Evolutionary conservation across 1,140 invertebrate species (phyloP), one percentile per base, ranked within the genome.

Genomic region (Listronotus oregonensis): DNA sequence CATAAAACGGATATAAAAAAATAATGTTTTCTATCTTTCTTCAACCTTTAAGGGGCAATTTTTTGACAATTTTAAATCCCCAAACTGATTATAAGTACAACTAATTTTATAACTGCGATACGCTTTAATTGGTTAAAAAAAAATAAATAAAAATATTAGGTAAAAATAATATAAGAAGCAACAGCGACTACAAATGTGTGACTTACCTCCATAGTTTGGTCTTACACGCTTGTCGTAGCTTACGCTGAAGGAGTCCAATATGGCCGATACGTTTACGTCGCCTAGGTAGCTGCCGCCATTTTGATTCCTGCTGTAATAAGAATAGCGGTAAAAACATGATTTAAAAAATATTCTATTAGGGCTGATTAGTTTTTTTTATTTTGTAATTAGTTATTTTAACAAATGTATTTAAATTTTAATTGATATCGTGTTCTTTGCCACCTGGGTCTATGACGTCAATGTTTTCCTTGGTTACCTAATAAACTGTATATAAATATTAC

Each of bases 151-250:
- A 14, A 60, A 18, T 32, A 10, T 31, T 40, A 31, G 18, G 9
- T 15, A 59, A 49, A 37, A 57, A 12, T 27, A 15, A 51, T 50
- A 63, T 31, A 40, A 10, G 51, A 61, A 61, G 59, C 59, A 18
- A 43, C 21, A 21, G 17, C 47, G 15, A 51, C 44, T 46, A 34
- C 49, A 46, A 15, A 14, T 1, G n/a, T 46, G 37, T 74, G 73
- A 90, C 92, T 90, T 85, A 95, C 94, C 94, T 90, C 95, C 94
- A 84, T 97, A 97, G 83, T 96, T 96, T 77, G 95, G 95, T 85
- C 95, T 91, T 86, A 97, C 92, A 89, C 95, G 89, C 88, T 97
- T 97, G 85, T 97, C 95, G 84, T 97, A 97, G 84, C 92, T 95
- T 79, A 91, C 88, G 80, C 92, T 94, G 81, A 96, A 92, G 70